Evolutionary conservation across 2,797 vertebrate genomes (phyloP).

Genomic region (Alfaro cultratus): DNA sequence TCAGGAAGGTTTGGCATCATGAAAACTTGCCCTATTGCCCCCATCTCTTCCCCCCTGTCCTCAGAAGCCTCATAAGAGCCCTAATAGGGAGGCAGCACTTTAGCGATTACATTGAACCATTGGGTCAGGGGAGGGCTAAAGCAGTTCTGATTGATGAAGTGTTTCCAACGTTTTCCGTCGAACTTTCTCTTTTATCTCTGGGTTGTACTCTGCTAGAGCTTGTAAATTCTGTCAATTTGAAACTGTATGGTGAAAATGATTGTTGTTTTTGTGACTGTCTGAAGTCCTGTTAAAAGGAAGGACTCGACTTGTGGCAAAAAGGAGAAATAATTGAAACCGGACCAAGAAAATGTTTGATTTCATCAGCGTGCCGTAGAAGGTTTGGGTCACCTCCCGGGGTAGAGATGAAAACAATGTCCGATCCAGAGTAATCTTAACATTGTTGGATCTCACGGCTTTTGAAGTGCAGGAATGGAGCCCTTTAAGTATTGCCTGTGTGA

Average conservation of each 20-base stretch:
- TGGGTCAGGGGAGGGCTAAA: background rate
- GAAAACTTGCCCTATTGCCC: background rate
- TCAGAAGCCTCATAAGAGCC: slow-evolving; percentile 1
- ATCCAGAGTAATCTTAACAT: background rate
- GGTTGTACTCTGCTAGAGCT: background rate
- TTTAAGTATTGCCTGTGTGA: background rate
- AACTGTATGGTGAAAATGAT: background rate
- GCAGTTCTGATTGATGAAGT: background rate
- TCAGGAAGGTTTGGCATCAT: background rate
- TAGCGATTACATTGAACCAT: slow-evolving; percentile 7
- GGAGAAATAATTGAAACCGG: background rate
- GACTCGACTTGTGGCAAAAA: background rate
- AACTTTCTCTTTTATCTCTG: background rate
- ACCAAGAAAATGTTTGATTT: background rate
- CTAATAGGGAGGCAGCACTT: slow-evolving; percentile 2
- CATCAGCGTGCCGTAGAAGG: background rate
- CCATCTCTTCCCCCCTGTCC: background rate
- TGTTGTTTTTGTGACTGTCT: background rate
- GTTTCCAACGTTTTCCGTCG: background rate
- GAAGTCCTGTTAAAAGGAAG: background rate
- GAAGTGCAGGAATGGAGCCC: background rate
- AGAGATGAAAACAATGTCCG: background rate
- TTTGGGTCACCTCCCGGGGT: background rate
- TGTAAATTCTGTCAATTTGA: background rate
- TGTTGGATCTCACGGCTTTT: background rate